Evolutionary conservation across 2,888 invertebrate species (phyloP), one percentile per base, ranked within the genome.

Genomic region (Caenorhabditis zanzibari): DNA sequence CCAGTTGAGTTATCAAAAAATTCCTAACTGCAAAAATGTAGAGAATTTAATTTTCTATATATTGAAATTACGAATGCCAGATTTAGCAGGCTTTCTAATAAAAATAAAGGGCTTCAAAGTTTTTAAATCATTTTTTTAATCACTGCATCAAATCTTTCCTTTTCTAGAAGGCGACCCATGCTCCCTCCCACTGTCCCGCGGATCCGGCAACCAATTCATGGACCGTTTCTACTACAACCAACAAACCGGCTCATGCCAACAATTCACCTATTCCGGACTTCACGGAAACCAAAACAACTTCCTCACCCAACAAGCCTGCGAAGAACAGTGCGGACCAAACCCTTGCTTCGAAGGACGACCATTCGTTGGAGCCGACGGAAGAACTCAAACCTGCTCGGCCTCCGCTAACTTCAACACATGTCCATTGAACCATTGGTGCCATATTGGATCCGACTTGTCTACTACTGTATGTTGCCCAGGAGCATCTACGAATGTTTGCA

Each of bases 381-480:
- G 90, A 49, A 82, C 87, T 0, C 92, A 92, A 73, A 90, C 89
- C 7, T 92, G 92, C 81, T 89, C 90, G 32, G 87, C 91, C 1
- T 87, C 89, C 7, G 87, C 91, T 19, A 90, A 90, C 68, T 86
- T 90, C 80, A 90, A 89, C 84, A 89, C 90, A 0, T 92, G 92
- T 41, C 92, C 92, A 0, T 68, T 85, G n/a, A 87, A 87, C 58
- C 87, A 91, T 73, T 92, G 91, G 91, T 92, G 92, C 73, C 92
- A 92, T 75, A 85, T 92, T 59, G 92, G 92, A 35, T 87, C 87
- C 3, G 88, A 89, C 69, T 61, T 84, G 38, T 85, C 86, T 0
- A 90, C 91, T 0, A 92, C 92, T 16, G 91, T 92, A 0, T 92
- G 92, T 84, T 92, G 92, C 63, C 92, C 90, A 7, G 90, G 89